A percentile compares a stretch with the other conserved stretches of the same genome.
phyloP scores from a whole-genome alignment of 92 coral and sea anemone genomes.

The Micromussa lordhowensis region DNA sequence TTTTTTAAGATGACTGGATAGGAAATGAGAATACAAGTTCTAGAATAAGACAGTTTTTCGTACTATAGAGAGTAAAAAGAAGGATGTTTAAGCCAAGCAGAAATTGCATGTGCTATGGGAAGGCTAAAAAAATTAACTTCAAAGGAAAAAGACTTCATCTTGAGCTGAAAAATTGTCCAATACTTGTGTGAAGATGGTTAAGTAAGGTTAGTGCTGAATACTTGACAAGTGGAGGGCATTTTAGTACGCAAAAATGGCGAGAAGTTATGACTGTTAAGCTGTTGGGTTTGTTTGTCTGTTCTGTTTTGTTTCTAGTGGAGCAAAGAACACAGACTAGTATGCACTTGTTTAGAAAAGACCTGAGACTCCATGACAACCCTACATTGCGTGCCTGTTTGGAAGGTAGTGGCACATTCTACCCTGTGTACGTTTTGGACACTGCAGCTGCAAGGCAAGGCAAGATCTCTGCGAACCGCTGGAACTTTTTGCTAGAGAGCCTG shows the following conservation, averaged over 20 bases:
- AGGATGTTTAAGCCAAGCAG: background rate
- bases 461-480: slow-evolving; percentile 81
- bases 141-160: too few species aligned
- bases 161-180: too few species aligned
- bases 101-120: background rate
- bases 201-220: background rate
- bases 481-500: slow-evolving; percentile 76
- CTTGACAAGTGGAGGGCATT: background rate
- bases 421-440: slow-evolving; percentile 80
- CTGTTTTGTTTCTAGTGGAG: slow-evolving; percentile 19
- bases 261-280: background rate
- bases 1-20: too few species aligned
- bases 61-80: background rate
- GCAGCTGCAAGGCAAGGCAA: slow-evolving; percentile 64
- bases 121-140: background rate
- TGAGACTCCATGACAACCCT: slow-evolving; percentile 97
- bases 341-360: slow-evolving; percentile 93
- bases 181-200: background rate
- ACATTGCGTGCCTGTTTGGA: slow-evolving; percentile 75
- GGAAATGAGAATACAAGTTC: too few species aligned
- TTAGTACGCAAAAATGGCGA: background rate
- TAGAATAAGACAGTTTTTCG: too few species aligned
- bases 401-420: slow-evolving; percentile 73
- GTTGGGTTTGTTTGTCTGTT: background rate
- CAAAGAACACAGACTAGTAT: slow-evolving; percentile 62